phyloP scores from a whole-genome alignment of 1,140 invertebrate species.

The Pteromalus puparum region DNA sequence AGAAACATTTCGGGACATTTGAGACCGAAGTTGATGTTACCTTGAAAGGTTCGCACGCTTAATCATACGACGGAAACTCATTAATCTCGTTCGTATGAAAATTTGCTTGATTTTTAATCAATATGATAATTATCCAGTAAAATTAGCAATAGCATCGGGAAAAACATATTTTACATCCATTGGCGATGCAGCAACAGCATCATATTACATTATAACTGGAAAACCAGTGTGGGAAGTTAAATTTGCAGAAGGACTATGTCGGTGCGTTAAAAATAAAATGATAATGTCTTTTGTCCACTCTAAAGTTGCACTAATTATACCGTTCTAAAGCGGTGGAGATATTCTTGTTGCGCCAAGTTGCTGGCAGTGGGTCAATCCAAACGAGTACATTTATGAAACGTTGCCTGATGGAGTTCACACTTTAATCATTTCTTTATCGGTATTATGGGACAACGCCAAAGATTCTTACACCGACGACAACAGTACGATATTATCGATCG shows the following conservation, averaged over 20 bases:
- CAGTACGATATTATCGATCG: background rate
- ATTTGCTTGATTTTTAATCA: background rate
- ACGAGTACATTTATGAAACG: slow-evolving; percentile 68
- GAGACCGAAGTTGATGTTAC: slow-evolving; percentile 78
- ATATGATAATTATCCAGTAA: slow-evolving; percentile 70
- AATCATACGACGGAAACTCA: no score
- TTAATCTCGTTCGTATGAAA: no score
- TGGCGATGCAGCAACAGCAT: slow-evolving; percentile 72
- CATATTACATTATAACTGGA: slow-evolving; percentile 79
- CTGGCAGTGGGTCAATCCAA: slow-evolving; percentile 71
- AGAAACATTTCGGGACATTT: slow-evolving; percentile 79
- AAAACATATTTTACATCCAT: slow-evolving; percentile 77
- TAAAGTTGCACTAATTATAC: no score
- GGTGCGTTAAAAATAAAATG: slow-evolving; percentile 55
- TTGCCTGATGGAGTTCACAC: slow-evolving; percentile 68
- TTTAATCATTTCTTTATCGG: slow-evolving; percentile 62
- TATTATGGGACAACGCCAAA: slow-evolving; percentile 47
- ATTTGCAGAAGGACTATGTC: slow-evolving; percentile 68
- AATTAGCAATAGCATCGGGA: slow-evolving; percentile 80
- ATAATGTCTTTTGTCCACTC: slow-evolving; percentile 15
- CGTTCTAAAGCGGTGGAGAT: slow-evolving; percentile 66
- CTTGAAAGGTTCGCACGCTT: slow-evolving; percentile 72
- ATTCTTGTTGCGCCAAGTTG: slow-evolving; percentile 69
- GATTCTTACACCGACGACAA: background rate
- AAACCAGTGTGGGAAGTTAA: slow-evolving; percentile 80